Evolutionary conservation across 1,140 invertebrate genomes (phyloP).

Genomic region (Homarus americanus): DNA sequence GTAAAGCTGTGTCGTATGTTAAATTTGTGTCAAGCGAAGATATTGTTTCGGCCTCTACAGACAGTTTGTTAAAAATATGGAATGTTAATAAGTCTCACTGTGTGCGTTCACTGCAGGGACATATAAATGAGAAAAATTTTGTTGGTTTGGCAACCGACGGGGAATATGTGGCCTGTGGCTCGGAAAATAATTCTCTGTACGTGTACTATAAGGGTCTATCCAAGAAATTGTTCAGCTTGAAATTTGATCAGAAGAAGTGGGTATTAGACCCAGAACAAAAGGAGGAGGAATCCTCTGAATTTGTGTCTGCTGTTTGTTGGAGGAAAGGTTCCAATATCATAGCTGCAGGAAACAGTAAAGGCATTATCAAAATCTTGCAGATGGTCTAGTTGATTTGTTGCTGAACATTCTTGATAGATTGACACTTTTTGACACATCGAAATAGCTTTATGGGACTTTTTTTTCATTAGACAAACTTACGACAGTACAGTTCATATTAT

Average conservation of each 20-base stretch:
- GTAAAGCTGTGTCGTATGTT: conserved; percentile 97
- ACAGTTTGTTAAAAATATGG: conserved; percentile 97
- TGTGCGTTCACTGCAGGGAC: conserved; percentile 92
- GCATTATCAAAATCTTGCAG: conserved; percentile 93
- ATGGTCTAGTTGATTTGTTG: conserved; percentile 81
- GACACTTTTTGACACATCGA: not conserved
- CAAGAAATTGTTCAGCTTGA: conserved; percentile 91
- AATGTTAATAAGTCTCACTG: conserved; percentile 89
- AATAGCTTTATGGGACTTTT: not conserved
- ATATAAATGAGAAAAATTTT: conserved; percentile 98
- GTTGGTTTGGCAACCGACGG: conserved; percentile 97
- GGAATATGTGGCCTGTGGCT: conserved; percentile 96
- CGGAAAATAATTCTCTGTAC: conserved; percentile 96
- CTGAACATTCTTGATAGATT: not conserved
- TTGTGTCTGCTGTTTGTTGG: conserved; percentile 98
- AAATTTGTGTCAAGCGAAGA: conserved; percentile 94
- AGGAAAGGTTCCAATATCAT: conserved; percentile 90
- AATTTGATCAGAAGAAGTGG: conserved; percentile 91
- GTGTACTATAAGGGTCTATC: conserved; percentile 95
- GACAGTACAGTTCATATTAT: not conserved
- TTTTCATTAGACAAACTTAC: not conserved
- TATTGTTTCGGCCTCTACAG: conserved; percentile 96
- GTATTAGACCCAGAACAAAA: conserved; percentile 88
- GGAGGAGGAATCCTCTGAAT: conserved; percentile 92
- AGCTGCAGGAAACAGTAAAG: conserved; percentile 97